A percentile compares a stretch with the other conserved stretches of the same genome.
Evolutionary conservation across 53 echinoderm and acorn worm species (phyloP).

Genomic region (Glandiceps talaboti): DNA sequence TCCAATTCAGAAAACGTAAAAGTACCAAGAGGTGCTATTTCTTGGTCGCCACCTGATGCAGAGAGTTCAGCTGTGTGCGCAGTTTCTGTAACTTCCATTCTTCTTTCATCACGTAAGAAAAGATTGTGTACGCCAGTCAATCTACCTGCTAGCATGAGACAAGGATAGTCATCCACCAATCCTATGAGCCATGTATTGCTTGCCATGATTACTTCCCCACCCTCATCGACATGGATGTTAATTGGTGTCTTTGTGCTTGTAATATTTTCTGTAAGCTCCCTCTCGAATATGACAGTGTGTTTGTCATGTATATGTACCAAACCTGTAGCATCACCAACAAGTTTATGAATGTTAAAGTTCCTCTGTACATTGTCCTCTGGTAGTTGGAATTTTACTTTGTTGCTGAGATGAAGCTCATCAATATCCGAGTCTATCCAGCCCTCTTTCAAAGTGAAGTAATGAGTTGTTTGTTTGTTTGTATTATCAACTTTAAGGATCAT

Average conservation of each 20-base stretch:
- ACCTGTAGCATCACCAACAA: conserved; percentile 76
- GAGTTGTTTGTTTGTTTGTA: conserved; percentile 39
- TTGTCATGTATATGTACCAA: conserved; percentile 60
- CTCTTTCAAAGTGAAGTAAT: conserved; percentile 71
- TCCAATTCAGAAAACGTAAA: conserved; percentile 66
- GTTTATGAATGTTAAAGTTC: conserved; percentile 39
- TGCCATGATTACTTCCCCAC: conserved; percentile 59
- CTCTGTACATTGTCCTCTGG: conserved; percentile 18
- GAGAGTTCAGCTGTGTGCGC: conserved; percentile 44
- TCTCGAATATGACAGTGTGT: conserved; percentile 59
- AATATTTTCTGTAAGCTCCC: conserved; percentile 36
- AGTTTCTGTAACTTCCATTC: conserved; percentile 40
- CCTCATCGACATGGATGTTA: conserved; percentile 50
- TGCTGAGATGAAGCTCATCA: conserved; percentile 60
- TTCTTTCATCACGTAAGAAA: conserved; percentile 42
- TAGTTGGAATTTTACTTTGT: conserved; percentile 68
- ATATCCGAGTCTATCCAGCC: conserved; percentile 42
- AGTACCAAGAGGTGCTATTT: conserved; percentile 23
- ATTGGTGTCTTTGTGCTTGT: conserved; percentile 45
- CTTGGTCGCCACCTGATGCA: conserved; percentile 10
- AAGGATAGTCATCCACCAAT: conserved; percentile 33
- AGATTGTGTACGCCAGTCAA: conserved; percentile 63
- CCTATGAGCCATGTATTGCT: conserved; percentile 56
- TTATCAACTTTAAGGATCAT: conserved; percentile 67
- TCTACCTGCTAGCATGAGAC: conserved; percentile 50